Percentiles rank a stretch among this genome's conserved stretches.
These are phyloP conservation scores for Campoplex capitator DNA, from an alignment of 2,888 invertebrate genomes.

Conservation along the genomic window DNA sequence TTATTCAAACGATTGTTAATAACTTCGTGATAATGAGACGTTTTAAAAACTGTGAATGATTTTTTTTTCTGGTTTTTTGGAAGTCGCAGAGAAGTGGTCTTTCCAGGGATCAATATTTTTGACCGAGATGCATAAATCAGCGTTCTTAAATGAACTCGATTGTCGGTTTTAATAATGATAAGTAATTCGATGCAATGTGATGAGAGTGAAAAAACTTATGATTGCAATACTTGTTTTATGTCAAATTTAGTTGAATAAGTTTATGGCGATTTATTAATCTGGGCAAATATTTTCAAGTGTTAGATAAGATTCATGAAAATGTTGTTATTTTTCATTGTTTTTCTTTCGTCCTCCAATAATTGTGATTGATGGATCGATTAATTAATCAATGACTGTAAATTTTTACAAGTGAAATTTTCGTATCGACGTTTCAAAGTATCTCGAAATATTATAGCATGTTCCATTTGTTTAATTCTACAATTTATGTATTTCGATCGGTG, in stretches of 20 bases:
- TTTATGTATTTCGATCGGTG: neutral
- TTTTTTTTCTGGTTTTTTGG: neutral
- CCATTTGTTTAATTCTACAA: neutral
- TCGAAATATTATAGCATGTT: neutral
- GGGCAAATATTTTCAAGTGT: neutral
- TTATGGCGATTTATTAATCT: neutral
- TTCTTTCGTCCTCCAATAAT: constrained; percentile 15
- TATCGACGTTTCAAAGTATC: constrained; percentile 12
- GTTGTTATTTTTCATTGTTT: constrained; percentile 41
- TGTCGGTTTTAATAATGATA: neutral
- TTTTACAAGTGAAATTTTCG: constrained; percentile 30
- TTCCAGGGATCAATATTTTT: neutral
- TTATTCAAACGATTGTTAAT: too few species aligned
- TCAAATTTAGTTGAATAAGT: neutral
- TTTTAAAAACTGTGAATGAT: neutral
- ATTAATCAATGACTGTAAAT: constrained; percentile 19
- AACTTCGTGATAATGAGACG: too few species aligned
- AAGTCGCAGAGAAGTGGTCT: neutral
- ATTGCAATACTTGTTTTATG: neutral
- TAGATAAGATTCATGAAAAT: neutral
- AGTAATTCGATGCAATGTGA: neutral
- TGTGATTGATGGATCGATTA: constrained; percentile 13
- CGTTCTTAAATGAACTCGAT: neutral
- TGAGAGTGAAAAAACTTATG: neutral
- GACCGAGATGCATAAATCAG: neutral